Evolutionary conservation across 1,140 invertebrate genomes (phyloP), one percentile per base, ranked within the genome.

Genomic region (Leucophenga varia): DNA sequence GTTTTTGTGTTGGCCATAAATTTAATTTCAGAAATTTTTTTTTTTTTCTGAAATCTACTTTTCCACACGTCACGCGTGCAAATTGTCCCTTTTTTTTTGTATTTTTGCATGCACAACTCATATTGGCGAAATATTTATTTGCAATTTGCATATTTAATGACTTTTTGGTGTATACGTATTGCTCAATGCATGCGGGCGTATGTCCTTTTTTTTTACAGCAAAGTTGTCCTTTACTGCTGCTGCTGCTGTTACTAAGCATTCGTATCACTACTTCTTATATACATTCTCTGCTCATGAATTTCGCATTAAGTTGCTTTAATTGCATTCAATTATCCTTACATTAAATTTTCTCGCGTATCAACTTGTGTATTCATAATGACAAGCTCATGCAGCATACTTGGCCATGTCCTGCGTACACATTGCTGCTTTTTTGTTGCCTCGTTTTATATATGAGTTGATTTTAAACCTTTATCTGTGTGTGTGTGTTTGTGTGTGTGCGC

Each of bases 121-220:
- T n/a, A n/a, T n/a, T n/a, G n/a, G n/a, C n/a, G n/a, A n/a, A n/a
- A 40, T 55, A 53, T 54, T 47, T 56, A 46, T 46, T 38, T 59
- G 59, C 55, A 63, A 65, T 65, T 65, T 65, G 63, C 63, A 65
- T 65, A 65, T 63, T 67, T 65, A 65, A 65, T 65, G 59, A 63
- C 59, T 59, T 47, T 61, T 61, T n/a, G n/a, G n/a, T n/a, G n/a
- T n/a, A n/a, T n/a, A n/a, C n/a, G n/a, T n/a, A n/a, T n/a, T n/a
- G n/a, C n/a, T n/a, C n/a, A n/a, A n/a, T n/a, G 67, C 61, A 65
- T 65, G 52, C 54, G n/a, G n/a, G n/a, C n/a, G n/a, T n/a, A 57
- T 52, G 54, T 57, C 41, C 55, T 13, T 56, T 46, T 31, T 46
- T 47, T 42, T 50, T 52, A 52, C 50, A 43, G 25, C 25, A 28